Evolutionary conservation across 2,797 vertebrate genomes (phyloP), one percentile per base, ranked within the genome.

Genomic region (Pseudopleuronectes americanus): DNA sequence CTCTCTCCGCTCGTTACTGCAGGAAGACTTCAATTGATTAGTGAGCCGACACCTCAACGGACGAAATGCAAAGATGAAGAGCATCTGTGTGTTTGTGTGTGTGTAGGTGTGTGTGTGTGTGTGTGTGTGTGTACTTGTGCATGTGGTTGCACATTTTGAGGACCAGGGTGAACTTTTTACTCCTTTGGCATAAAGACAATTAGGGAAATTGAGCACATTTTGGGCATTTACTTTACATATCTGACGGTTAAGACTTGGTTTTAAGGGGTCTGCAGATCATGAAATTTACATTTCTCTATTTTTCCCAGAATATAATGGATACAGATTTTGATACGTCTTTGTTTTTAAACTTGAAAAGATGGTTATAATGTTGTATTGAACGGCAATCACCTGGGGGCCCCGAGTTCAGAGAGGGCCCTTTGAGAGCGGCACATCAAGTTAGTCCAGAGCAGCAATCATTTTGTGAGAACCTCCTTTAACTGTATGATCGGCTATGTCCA

Each of bases 21-120:
- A 84, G 88, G 84, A 88, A 87, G 85, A 76, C 74, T 79, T 89
- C 80, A 73, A 90, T 92, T 88, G 89, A 92, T 92, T 84, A 86
- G 76, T 83, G 68, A 84, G 79, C 77, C 66, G 87, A 90, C 86
- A 84, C 89, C 74, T 84, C 64, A 28, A 38, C 57, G 81, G 66
- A 38, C 68, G 58, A 70, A 77, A 60, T 77, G 68, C 69, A 51
- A 47, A 60, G 43, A 68, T 51, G 47, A 49, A 66, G 38, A 16
- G 22, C 21, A 47, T 61, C 58, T 64, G 47, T 14, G 45, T 65
- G 58, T 38, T 28, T 68, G 38, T 51, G 62, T 69, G 48, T 33
- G 33, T 49, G 43, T 64, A 57, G 55, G 52, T 67, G 56, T 54
- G 24, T 28, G 16, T 28, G 10, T 23, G 24, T 26, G 41, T 45